phyloP scores from a whole-genome alignment of 2,888 invertebrate genomes.

The Melinaea marsaeus region DNA sequence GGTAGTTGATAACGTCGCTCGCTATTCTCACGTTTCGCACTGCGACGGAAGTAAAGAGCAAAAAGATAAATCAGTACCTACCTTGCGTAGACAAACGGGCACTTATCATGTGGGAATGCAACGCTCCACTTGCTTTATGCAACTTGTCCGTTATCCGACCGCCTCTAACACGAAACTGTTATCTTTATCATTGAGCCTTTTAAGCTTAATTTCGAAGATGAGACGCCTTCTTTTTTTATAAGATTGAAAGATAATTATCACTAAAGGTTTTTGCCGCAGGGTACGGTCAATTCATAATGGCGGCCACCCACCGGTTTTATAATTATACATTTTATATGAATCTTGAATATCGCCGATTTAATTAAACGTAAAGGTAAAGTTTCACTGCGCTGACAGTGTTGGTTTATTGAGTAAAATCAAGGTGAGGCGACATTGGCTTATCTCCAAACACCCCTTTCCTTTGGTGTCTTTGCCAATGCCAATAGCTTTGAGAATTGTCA shows the following conservation, averaged over 20 bases:
- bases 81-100: constrained; percentile 55
- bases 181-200: constrained; percentile 43
- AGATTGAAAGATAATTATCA: not conserved
- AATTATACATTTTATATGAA: not conserved
- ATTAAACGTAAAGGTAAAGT: too few relatives aligned
- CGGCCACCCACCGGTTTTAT: not conserved
- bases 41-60: constrained; percentile 54
- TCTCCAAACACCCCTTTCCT: too few relatives aligned
- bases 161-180: constrained; percentile 33
- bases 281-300: not conserved
- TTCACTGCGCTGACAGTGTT: too few relatives aligned
- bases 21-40: constrained; percentile 45
- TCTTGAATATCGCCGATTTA: not conserved
- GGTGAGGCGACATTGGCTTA: too few relatives aligned
- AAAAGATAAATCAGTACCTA: constrained; percentile 51
- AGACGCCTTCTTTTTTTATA: not conserved
- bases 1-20: constrained; percentile 21
- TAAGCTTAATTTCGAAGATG: not conserved
- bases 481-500: too few relatives aligned
- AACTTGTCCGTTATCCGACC: constrained; percentile 47
- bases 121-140: constrained; percentile 62
- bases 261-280: constrained; percentile 1
- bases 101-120: constrained; percentile 67
- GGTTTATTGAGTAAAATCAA: too few relatives aligned
- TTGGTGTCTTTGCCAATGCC: too few relatives aligned